Base-by-base conservation (phyloP, 2,888 invertebrate genomes). In the Tinea pellionella region DNA sequence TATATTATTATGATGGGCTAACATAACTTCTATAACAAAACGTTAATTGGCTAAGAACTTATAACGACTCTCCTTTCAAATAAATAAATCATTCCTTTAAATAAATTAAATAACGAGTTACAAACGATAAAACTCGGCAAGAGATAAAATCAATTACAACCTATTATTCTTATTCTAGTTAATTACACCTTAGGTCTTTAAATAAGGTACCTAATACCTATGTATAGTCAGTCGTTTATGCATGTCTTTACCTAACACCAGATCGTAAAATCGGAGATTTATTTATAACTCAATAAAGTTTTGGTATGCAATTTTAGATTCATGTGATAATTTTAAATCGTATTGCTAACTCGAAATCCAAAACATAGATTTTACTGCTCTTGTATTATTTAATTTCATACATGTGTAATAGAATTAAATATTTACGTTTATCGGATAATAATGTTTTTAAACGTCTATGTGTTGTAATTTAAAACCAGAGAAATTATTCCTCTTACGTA, bases 291-390 rank as follows among this genome's bases (percentile, higher is more conserved):
- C 57, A 57, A n/a, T 57, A 57, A 57, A 57, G 16, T 30, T 32
- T 32, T 11, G 32, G 32, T 32, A 57, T 32, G 32, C 32, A 57
- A 57, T 57, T 57, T 57, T n/a, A 57, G 57, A 57, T 57, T 57
- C 30, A 16, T 12, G 57, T 57, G 57, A 57, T 57, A 32, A 57
- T 57, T 57, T 57, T 15, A 32, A 57, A 32, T 13, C 57, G 57
- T 32, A 32, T 32, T 32, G 32, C 57, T 13, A 57, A 16, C 32
- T 32, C 32, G 1, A 32, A 57, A 16, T 16, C 8, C 16, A 24
- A 53, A n/a, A n/a, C n/a, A n/a, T n/a, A 12, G 19, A 32, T 32
- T 57, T 57, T 57, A 57, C 32, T 32, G 32, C 32, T 57, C 24
- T 7, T 12, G 29, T 55, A 55, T 55, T 55, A 19, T 55, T 55